Conservation (phyloP, 2,113 vertebrate genomes). For the Craseonycteris thonglongyai region DNA sequence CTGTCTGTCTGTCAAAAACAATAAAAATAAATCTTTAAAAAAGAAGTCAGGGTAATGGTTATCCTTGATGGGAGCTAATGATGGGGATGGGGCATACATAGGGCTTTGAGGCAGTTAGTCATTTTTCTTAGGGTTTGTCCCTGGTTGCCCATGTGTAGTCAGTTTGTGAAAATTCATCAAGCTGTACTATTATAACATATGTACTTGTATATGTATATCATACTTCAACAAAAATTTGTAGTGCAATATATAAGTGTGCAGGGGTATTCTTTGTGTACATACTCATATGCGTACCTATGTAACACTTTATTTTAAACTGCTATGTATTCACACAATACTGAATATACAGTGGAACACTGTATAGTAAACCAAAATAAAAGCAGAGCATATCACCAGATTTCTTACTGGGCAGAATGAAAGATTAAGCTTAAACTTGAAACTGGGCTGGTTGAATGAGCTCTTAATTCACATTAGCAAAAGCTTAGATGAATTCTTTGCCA, state of each 20-base stretch:
- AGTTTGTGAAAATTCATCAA: not conserved
- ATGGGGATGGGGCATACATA: not conserved
- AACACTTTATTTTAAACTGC: not conserved
- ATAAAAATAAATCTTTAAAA: too few relatives aligned
- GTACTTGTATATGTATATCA: not conserved
- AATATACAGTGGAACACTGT: not conserved
- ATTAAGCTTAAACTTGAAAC: constrained; percentile 31
- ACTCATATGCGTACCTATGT: not conserved
- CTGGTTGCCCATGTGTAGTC: not conserved
- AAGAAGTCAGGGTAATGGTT: not conserved
- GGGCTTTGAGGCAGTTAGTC: not conserved
- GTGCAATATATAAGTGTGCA: not conserved
- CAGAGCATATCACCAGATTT: constrained; percentile 10
- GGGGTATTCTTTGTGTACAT: not conserved
- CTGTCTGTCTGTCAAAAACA: too few relatives aligned
- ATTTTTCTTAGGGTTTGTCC: not conserved
- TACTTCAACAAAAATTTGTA: not conserved
- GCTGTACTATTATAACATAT: not conserved
- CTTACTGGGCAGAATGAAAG: not conserved
- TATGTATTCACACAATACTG: not conserved
- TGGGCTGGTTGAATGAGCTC: not conserved
- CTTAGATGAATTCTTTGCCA: not conserved
- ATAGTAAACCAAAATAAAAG: constrained; percentile 11
- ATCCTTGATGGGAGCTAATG: not conserved
- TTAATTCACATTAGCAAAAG: constrained; percentile 4